Evolutionary conservation across 2,888 invertebrate species (phyloP), one percentile per base, ranked within the genome.

Genomic region (Hydrotaea cyrtoneurina): DNA sequence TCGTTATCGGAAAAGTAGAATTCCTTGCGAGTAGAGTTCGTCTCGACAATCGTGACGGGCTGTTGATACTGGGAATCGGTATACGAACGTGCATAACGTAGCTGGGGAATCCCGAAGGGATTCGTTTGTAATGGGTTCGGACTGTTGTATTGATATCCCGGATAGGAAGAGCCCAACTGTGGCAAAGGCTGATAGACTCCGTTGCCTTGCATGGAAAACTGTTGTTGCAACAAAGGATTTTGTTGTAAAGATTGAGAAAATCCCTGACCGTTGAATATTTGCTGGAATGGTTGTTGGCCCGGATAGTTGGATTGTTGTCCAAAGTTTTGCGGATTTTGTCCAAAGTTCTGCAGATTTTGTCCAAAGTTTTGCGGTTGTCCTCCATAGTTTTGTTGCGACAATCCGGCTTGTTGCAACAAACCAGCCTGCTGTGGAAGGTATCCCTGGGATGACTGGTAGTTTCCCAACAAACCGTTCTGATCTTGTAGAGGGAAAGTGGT

Each of bases 1-100:
- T 90, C 89, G 19, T 87, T 89, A 76, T 91, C 91, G 46, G 86
- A 87, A 39, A 87, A 91, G 39, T 91, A 91, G 46, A 88, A 90
- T 31, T 90, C 91, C 71, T 91, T 91, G 26, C 91, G 89, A 0
- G 91, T 91, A 0, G 91, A 90, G 21, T 91, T 91, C 0, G 91
- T 91, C 76, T 91, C 91, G 4, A 91, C 90, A 0, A 90, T 87
- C 0, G 88, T 86, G 7, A 89, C 72, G 0, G 90, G 90, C 72
- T 90, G 89, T 13, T 76, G 79, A 7, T 31, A 31, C 7, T 31
- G 31, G 7, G 31, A 31, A 17, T 82, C 77, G 0, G 1, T 43
- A 55, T 74, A 82, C 0, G 85, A 85, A 15, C 85, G 85, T 1
- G 85, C 79, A 71, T 85, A 77, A 46, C 85, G 59, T 11, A 74